Conservation (phyloP, 2,888 invertebrate genomes). For the Drosophila nigritarsus region DNA sequence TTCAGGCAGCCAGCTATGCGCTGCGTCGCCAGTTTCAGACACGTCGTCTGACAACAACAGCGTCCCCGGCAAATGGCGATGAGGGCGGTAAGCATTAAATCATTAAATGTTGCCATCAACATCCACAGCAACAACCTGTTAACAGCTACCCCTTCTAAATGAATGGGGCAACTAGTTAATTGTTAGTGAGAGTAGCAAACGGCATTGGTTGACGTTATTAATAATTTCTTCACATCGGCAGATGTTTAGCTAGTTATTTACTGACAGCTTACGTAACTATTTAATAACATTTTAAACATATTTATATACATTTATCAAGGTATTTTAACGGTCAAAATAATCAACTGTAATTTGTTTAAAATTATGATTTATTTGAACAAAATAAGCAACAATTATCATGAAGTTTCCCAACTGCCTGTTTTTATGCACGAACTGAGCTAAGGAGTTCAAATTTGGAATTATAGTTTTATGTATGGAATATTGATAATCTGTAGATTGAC, state of each 20-base stretch:
- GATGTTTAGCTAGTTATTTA: neutral
- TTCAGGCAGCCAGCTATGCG: constrained; percentile 64
- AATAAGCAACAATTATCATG: neutral
- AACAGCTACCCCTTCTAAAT: neutral
- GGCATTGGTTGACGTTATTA: neutral
- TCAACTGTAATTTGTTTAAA: neutral
- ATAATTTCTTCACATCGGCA: neutral
- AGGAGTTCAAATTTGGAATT: neutral
- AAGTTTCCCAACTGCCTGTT: neutral
- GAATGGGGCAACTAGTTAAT: neutral
- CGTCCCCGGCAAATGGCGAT: constrained; percentile 56
- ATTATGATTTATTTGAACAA: no score
- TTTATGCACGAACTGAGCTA: neutral
- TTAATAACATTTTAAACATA: neutral
- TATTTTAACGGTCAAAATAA: neutral
- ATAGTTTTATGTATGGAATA: neutral
- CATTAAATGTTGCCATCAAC: constrained; percentile 4
- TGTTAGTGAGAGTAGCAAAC: no score
- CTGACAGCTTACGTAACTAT: neutral
- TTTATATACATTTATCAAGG: neutral
- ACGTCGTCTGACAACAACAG: constrained; percentile 76
- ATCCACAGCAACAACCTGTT: constrained; percentile 1
- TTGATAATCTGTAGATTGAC: neutral
- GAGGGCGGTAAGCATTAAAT: constrained; percentile 71
- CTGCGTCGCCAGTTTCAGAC: constrained; percentile 79